phyloP scores from a whole-genome alignment of 2,888 invertebrate species.

The Drosophila barbarae region DNA sequence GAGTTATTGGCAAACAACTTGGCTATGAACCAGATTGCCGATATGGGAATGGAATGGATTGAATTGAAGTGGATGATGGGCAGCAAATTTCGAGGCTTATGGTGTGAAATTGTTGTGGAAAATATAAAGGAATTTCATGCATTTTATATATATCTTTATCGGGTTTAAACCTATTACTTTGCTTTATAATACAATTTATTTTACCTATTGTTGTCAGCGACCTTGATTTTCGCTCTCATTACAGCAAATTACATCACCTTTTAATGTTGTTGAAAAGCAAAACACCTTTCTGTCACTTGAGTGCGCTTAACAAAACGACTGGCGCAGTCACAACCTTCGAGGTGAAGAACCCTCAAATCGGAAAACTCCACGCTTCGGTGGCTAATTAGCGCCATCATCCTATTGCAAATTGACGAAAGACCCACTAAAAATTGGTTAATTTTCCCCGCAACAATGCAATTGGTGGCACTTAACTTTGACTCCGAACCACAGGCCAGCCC shows the following conservation, averaged over 20 bases:
- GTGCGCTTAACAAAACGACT: constrained; percentile 30
- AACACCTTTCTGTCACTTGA: constrained; percentile 34
- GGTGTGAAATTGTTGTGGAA: constrained; percentile 6
- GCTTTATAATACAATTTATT: not conserved
- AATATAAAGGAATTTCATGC: not conserved
- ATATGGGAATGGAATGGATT: constrained; percentile 29
- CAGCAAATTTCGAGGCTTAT: constrained; percentile 14
- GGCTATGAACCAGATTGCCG: constrained; percentile 26
- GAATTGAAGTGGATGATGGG: constrained; percentile 26
- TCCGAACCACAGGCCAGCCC: constrained; percentile 59
- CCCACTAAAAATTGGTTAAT: constrained; percentile 57
- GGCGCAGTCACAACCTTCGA: constrained; percentile 23
- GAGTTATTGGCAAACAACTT: constrained; percentile 39
- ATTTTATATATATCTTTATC: too few relatives aligned
- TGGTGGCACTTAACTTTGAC: constrained; percentile 73
- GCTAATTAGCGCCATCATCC: constrained; percentile 60
- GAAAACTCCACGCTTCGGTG: constrained; percentile 57
- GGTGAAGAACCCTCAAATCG: constrained; percentile 11
- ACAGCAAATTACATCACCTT: constrained; percentile 3
- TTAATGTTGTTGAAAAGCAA: not conserved
- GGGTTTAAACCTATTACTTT: too few relatives aligned
- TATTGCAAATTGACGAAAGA: constrained; percentile 61
- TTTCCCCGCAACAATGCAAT: constrained; percentile 50
- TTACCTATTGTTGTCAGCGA: not conserved
- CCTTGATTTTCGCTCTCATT: constrained; percentile 7